phyloP scores from a whole-genome alignment of 2,113 vertebrate species.

The Rhombomys opimus region DNA sequence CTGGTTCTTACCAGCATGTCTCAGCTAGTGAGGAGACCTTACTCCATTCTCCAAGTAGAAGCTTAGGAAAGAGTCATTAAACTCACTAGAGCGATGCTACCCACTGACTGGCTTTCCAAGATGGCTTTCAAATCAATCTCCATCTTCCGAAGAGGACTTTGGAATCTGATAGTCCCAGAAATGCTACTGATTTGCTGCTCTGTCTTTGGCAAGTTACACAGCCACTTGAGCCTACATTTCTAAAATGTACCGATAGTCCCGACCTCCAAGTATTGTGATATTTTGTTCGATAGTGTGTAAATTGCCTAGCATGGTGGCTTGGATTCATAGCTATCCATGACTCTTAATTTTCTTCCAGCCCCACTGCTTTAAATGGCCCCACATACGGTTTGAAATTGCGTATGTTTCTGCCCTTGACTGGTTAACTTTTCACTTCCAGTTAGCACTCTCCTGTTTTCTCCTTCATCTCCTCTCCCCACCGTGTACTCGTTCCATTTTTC shows the following conservation, averaged over 20 bases:
- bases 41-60: background rate
- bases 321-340: background rate
- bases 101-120: conserved; percentile 45
- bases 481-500: background rate
- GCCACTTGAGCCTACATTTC: background rate
- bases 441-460: background rate
- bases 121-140: background rate
- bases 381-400: background rate
- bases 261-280: background rate
- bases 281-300: background rate
- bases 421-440: conserved; percentile 15
- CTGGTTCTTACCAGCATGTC: background rate
- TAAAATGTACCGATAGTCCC: background rate
- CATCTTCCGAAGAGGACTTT: conserved; percentile 18
- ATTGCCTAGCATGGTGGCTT: background rate
- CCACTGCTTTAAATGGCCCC: background rate
- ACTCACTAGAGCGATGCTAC: background rate
- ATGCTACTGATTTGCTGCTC: background rate
- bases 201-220: background rate
- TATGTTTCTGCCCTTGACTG: background rate
- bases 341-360: background rate
- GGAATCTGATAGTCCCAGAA: background rate
- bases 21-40: background rate
- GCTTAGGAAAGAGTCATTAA: background rate
- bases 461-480: background rate